Percentiles rank a stretch among this genome's conserved stretches.
These are phyloP conservation scores for Drosophila infuscata DNA, from an alignment of 2,888 invertebrate genomes.

Conservation along the genomic window DNA sequence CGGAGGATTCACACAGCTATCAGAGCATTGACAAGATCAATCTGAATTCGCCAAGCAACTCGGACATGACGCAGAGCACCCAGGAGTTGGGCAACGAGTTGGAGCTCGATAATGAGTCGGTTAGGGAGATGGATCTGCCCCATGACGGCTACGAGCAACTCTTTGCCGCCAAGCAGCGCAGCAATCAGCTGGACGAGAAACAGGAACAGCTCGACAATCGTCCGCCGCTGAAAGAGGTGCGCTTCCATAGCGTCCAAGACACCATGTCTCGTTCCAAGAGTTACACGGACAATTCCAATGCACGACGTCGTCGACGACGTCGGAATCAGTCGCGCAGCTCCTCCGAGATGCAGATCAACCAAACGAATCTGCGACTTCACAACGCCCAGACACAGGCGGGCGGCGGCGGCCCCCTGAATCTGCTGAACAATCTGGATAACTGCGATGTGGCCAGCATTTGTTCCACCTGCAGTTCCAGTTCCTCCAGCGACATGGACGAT, in stretches of 20 bases:
- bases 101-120: constrained; percentile 79
- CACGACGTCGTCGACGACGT: constrained; percentile 80
- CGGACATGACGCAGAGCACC: constrained; percentile 84
- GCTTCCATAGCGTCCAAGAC: constrained; percentile 84
- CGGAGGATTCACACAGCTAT: constrained; percentile 83
- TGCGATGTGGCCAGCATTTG: constrained; percentile 92
- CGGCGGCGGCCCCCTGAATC: constrained; percentile 59
- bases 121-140: constrained; percentile 74
- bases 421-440: constrained; percentile 75
- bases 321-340: constrained; percentile 84
- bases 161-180: constrained; percentile 50
- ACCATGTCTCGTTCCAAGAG: constrained; percentile 86
- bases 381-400: constrained; percentile 81
- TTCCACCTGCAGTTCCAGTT: constrained; percentile 95
- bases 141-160: constrained; percentile 80
- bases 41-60: constrained; percentile 82
- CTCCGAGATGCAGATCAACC: constrained; percentile 85
- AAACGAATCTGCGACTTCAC: constrained; percentile 82
- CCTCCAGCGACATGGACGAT: constrained; percentile 93
- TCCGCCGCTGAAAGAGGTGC: constrained; percentile 82
- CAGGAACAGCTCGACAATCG: constrained; percentile 64
- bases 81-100: constrained; percentile 83
- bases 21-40: constrained; percentile 84
- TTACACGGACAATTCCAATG: constrained; percentile 86
- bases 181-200: constrained; percentile 46